These are phyloP conservation scores for Montifringilla adamsi DNA, from an alignment of 2,113 vertebrate species.

Conservation along the genomic window DNA sequence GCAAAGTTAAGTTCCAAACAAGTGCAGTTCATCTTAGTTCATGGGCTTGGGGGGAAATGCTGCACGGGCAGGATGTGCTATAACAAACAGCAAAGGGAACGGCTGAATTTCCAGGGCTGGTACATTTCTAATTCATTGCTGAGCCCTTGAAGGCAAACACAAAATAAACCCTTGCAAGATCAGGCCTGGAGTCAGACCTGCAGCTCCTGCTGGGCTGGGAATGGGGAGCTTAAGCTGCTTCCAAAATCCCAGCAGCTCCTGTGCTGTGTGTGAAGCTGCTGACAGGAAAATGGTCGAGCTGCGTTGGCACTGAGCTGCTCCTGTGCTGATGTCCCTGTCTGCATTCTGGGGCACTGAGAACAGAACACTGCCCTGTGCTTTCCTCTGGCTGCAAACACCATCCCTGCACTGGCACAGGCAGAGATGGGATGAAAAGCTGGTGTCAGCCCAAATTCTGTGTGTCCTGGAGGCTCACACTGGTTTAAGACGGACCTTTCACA, in stretches of 20 bases:
- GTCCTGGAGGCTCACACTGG: conserved; percentile 2
- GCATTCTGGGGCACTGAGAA: not conserved
- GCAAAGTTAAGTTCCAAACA: conserved; percentile 27
- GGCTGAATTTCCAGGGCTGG: not conserved
- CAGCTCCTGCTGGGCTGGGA: not conserved
- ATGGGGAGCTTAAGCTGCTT: not conserved
- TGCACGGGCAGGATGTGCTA: not conserved
- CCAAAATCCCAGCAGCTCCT: not conserved
- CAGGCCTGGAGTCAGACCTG: not conserved
- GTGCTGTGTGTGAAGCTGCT: not conserved
- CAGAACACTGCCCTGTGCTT: not conserved
- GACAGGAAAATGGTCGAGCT: not conserved
- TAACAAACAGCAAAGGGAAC: not conserved
- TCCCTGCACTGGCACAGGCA: not conserved
- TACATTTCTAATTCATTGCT: not conserved
- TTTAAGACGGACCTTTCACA: conserved; percentile 16
- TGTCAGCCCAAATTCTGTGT: not conserved
- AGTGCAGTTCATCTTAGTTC: not conserved
- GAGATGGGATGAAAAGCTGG: not conserved
- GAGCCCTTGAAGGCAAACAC: not conserved
- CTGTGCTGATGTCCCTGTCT: not conserved
- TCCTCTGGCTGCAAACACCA: not conserved
- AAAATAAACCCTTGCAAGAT: not conserved
- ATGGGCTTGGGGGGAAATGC: not conserved
- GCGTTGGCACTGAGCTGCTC: not conserved